Evolutionary conservation across 2,888 invertebrate genomes (phyloP).

Genomic region (Dryobotodes eremita): DNA sequence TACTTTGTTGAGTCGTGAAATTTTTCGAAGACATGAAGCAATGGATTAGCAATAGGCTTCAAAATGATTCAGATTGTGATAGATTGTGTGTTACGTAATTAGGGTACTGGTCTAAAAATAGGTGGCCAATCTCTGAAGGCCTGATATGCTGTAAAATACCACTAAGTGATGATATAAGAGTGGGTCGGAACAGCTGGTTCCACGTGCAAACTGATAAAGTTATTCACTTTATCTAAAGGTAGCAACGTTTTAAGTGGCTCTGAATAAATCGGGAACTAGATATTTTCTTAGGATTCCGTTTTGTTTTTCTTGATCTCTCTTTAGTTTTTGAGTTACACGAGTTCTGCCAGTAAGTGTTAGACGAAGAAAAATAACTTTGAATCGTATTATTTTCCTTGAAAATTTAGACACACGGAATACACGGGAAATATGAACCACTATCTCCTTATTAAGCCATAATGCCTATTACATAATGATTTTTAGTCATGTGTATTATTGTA

Average conservation of each 20-base stretch:
- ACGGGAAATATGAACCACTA: not conserved
- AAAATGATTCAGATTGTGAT: too few species aligned
- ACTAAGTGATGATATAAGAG: slow-evolving; percentile 18
- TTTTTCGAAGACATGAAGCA: too few species aligned
- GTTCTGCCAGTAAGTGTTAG: not conserved
- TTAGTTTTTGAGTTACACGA: not conserved
- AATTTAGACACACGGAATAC: not conserved
- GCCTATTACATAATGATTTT: not conserved
- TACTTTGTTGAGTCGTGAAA: too few species aligned
- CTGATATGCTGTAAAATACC: not conserved
- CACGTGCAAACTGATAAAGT: slow-evolving; percentile 24
- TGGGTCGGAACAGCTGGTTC: slow-evolving; percentile 1
- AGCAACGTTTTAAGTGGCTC: slow-evolving; percentile 17
- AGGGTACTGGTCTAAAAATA: slow-evolving; percentile 4
- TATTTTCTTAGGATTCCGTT: not conserved
- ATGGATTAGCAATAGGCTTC: too few species aligned
- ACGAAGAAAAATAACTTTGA: not conserved
- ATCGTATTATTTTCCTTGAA: not conserved
- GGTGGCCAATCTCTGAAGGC: not conserved
- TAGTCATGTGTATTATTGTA: not conserved
- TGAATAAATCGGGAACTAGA: slow-evolving; percentile 19
- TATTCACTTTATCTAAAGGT: slow-evolving; percentile 10
- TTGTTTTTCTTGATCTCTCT: not conserved
- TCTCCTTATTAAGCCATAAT: not conserved
- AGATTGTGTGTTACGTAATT: too few species aligned